Conservation (phyloP, 1,140 invertebrate genomes). For the Zaprionus inermis region DNA sequence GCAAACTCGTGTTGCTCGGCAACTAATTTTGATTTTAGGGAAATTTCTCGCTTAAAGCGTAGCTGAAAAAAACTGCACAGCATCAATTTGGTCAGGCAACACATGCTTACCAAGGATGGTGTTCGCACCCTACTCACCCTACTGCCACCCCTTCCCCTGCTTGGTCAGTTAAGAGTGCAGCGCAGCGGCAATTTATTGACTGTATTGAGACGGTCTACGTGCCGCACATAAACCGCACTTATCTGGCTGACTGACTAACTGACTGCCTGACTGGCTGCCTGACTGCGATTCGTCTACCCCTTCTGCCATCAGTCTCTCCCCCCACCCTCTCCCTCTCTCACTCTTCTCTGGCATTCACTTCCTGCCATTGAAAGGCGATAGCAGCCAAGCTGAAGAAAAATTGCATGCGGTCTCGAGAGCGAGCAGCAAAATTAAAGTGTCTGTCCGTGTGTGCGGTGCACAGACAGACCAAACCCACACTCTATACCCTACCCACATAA, state of each 20-base stretch:
- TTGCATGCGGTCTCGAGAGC: constrained; percentile 76
- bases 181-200: constrained; percentile 72
- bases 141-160: neutral
- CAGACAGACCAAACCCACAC: constrained; percentile 15
- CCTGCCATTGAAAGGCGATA: constrained; percentile 73
- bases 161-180: constrained; percentile 59
- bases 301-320: neutral
- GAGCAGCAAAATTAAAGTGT: constrained; percentile 79
- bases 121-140: neutral
- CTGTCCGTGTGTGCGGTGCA: constrained; percentile 55
- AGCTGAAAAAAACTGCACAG: constrained; percentile 40
- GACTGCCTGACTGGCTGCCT: constrained; percentile 35
- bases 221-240: constrained; percentile 80
- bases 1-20: neutral
- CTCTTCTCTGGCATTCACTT: constrained; percentile 30
- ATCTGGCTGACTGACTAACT: constrained; percentile 79
- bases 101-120: constrained; percentile 28
- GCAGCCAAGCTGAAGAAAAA: constrained; percentile 69
- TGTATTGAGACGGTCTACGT: constrained; percentile 77
- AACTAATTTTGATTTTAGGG: constrained; percentile 17
- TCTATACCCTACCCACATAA: neutral
- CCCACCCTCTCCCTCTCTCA: neutral
- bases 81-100: constrained; percentile 48
- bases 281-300: constrained; percentile 14
- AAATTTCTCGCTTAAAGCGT: constrained; percentile 22